phyloP scores from a whole-genome alignment of 2,113 vertebrate species.

The Gopherus flavomarginatus region DNA sequence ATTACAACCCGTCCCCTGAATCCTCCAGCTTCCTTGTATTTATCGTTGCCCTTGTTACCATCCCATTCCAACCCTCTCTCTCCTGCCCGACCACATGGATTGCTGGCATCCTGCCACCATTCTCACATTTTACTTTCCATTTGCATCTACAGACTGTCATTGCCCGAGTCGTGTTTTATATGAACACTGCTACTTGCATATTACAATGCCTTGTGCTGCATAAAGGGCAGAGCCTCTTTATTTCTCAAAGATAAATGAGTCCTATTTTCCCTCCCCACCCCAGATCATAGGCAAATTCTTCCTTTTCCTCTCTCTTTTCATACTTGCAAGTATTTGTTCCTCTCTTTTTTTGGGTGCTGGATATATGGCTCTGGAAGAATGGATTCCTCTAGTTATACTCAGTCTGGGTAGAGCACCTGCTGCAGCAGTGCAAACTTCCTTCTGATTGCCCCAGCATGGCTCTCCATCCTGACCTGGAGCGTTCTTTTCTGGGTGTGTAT shows the following conservation, averaged over 20 bases:
- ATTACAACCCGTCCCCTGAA: too few relatives aligned
- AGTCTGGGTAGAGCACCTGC: too few relatives aligned
- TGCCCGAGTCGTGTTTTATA: too few relatives aligned
- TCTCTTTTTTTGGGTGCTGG: constrained; percentile 53
- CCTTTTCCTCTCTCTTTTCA: not conserved
- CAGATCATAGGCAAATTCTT: not conserved
- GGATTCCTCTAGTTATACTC: not conserved
- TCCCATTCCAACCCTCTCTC: not conserved
- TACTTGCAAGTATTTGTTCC: not conserved
- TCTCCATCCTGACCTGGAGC: rapidly evolving
- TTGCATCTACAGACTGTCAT: too few relatives aligned
- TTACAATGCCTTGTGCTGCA: not conserved
- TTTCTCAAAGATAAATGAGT: rapidly evolving
- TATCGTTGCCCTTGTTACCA: too few relatives aligned
- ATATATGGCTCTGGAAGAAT: not conserved
- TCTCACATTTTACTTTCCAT: too few relatives aligned
- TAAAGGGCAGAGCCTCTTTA: rapidly evolving
- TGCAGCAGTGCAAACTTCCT: not conserved
- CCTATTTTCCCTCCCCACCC: not conserved
- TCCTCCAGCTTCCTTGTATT: too few relatives aligned
- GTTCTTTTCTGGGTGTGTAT: rapidly evolving
- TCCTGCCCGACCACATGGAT: not conserved
- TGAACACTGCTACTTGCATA: too few relatives aligned
- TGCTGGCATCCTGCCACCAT: not conserved
- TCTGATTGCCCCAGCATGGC: not conserved